Evolutionary conservation across 2,888 invertebrate genomes (phyloP), one percentile per base, ranked within the genome.

Genomic region (Cheilosia soror): DNA sequence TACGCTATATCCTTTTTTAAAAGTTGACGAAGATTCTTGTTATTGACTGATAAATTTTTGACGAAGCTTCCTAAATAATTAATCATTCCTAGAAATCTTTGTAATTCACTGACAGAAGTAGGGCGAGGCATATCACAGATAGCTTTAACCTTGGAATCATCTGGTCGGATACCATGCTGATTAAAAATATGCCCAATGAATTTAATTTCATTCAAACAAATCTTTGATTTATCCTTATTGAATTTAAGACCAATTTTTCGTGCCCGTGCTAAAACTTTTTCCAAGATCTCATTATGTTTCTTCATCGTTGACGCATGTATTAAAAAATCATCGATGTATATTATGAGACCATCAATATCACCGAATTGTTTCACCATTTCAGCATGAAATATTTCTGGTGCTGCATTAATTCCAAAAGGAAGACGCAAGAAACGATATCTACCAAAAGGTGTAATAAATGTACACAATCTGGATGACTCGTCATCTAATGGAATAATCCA

Each of bases 401-500:
- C 82, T 5, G 62, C 51, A 20, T 77, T 80, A 5, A 78, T 60
- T 4, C 78, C 77, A 69, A 69, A 78, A 15, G 78, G 82, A 9
- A 83, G 40, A 47, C 68, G 68, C 5, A 81, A 44, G 44, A 87
- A 87, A n/a, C 57, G 27, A 53, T 81, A 87, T 42, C 88, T 86
- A 13, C 87, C 87, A 77, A 87, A 88, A 0, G 88, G 88, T 20
- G 88, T 87, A 7, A 72, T 84, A 53, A 88, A 88, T 6, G 87
- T 87, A 55, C 88, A 88, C 5, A 88, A 42, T 66, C 77, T 81
- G 3, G 87, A 69, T 31, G 87, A 88, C 27, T 87, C 62, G n/a
- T 88, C 81, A 37, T 87, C 87, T 7, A 88, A 68, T n/a, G 84
- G 87, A 7, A 88, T 75, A 65, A 87, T 83, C 73, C 87, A 88